These are phyloP conservation scores for rabbit (Oryctolagus cuniculus) DNA, from an alignment of 2,113 vertebrate genomes.

Conservation along the genomic window mOryCun1.1 NC_091432.1:112089501-112090000, in stretches of 20 bases:
- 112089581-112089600: background rate
- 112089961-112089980: background rate
- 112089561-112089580: background rate
- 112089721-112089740: background rate
- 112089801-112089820: slow-evolving; percentile 7
- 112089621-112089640: background rate
- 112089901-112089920: slow-evolving; percentile 38
- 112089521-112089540: background rate
- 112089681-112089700: background rate
- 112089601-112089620: no score
- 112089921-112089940: slow-evolving; percentile 51
- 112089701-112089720: background rate
- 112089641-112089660: background rate
- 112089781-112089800: background rate
- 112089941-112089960: slow-evolving; percentile 45
- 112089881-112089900: slow-evolving; percentile 43
- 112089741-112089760: background rate
- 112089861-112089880: slow-evolving; percentile 54
- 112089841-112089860: slow-evolving; percentile 30
- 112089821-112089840: slow-evolving; percentile 57
- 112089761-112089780: background rate
- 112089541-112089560: background rate
- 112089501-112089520: background rate
- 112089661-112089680: background rate
- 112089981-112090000: background rate